Evolutionary conservation across 2,797 vertebrate species (phyloP).

Genomic region (Spea hammondii): DNA sequence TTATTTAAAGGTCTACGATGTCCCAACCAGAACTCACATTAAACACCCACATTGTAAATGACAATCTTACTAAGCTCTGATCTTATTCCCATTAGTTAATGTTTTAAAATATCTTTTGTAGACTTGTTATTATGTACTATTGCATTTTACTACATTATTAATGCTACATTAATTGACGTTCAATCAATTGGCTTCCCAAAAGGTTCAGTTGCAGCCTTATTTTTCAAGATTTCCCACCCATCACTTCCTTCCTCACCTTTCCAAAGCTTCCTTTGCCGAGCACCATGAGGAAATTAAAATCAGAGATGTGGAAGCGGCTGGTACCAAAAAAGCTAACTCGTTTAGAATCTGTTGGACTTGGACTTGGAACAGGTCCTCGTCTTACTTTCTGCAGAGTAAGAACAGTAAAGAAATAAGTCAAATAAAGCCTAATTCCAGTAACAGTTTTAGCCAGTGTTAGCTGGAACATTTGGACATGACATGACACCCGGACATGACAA

Average conservation of each 20-base stretch:
- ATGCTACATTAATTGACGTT: no score
- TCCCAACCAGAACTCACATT: no score
- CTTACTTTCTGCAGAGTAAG: constrained; percentile 60
- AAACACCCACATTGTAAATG: no score
- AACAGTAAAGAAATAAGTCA: background rate
- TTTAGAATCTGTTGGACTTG: constrained; percentile 65
- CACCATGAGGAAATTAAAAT: constrained; percentile 94
- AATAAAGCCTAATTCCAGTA: background rate
- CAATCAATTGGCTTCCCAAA: no score
- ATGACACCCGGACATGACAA: background rate
- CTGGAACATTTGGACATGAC: background rate
- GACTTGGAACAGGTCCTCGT: constrained; percentile 59
- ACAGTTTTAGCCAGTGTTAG: background rate
- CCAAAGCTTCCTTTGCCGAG: constrained; percentile 91
- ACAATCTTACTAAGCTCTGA: no score
- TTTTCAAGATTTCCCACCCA: background rate
- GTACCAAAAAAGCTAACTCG: constrained; percentile 65
- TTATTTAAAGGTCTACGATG: no score
- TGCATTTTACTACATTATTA: no score
- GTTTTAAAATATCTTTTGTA: no score
- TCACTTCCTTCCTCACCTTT: constrained; percentile 70
- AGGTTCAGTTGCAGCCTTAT: no score
- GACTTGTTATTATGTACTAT: no score
- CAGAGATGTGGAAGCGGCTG: constrained; percentile 72
- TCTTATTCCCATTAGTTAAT: no score